Evolutionary conservation across 2,113 vertebrate genomes (phyloP), one percentile per base, ranked within the genome.

Genomic region (Chaetops frenatus): DNA sequence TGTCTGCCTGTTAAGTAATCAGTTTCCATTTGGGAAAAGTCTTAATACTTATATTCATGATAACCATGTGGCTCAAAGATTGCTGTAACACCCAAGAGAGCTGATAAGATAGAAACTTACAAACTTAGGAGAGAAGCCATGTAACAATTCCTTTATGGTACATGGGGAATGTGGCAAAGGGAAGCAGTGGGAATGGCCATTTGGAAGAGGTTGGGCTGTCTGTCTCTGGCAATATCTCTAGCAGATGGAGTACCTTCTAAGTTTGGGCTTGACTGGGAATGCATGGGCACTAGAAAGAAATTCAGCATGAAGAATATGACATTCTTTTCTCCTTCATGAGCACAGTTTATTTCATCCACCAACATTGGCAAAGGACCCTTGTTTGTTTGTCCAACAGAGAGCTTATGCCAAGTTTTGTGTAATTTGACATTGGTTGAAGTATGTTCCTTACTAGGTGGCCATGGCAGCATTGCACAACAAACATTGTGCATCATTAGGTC

Each of bases 381-480:
- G 67, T 23, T 72, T 92, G 80, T 80, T n/a, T 53, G 56, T 92
- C 71, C 88, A 92, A 64, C 44, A 81, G 65, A 89, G 31, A 9
- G 16, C 25, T 56, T 73, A 45, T 81, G 93, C 93, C 91, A 83
- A 83, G 38, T 14, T 69, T 74, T 76, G 28, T 25, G 35, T 80
- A 73, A 86, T 94, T 91, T 5, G 1, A 50, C 29, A 90, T 74
- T n/a, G 33, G 67, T 36, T 50, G 54, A 87, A 79, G 58, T 62
- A 51, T 2, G 8, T 91, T 91, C 38, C 65, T 92, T 66, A 48
- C 47, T 88, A 90, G 72, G 90, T 92, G 94, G 85, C 92, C 76
- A 83, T 94, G 60, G 92, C 85, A 94, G 84, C 90, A n/a, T 47
- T n/a, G n/a, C 62, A 76, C 57, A 95, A 91, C 76, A 96, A 94